phyloP scores from a whole-genome alignment of 2,113 vertebrate species.

The Entomyzon cyanotis region DNA sequence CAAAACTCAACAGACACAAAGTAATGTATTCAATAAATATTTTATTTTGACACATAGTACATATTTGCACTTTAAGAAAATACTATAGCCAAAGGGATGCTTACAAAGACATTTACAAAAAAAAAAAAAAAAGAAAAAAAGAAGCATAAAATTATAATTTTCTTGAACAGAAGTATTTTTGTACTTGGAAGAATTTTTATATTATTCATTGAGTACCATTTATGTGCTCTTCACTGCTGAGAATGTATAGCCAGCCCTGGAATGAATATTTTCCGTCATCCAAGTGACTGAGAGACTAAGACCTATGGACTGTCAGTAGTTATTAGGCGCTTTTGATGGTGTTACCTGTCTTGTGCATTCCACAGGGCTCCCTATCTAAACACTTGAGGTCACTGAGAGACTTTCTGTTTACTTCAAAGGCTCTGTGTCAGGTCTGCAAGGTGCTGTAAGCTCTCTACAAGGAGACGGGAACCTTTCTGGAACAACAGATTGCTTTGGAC shows the following conservation, averaged over 20 bases:
- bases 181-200: background rate
- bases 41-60: conserved; percentile 56
- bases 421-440: background rate
- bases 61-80: conserved; percentile 10
- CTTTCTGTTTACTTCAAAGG: background rate
- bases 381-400: background rate
- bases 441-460: background rate
- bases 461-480: background rate
- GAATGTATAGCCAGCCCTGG: background rate
- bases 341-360: background rate
- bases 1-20: conserved; percentile 15
- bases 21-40: conserved; percentile 56
- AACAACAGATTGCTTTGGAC: background rate
- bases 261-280: conserved; percentile 14
- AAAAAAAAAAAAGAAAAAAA: background rate
- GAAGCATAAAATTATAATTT: conserved; percentile 1
- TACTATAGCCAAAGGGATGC: conserved; percentile 34
- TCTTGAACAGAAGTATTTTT: background rate
- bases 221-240: background rate
- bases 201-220: background rate
- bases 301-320: background rate
- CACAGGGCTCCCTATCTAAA: background rate
- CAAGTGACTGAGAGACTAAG: background rate
- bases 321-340: background rate
- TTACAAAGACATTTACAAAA: background rate